Percentiles rank a stretch among this genome's conserved stretches.
These are phyloP conservation scores for Dinoponera quadriceps DNA, from an alignment of 1,140 invertebrate species.

Conservation along the genomic window DNA sequence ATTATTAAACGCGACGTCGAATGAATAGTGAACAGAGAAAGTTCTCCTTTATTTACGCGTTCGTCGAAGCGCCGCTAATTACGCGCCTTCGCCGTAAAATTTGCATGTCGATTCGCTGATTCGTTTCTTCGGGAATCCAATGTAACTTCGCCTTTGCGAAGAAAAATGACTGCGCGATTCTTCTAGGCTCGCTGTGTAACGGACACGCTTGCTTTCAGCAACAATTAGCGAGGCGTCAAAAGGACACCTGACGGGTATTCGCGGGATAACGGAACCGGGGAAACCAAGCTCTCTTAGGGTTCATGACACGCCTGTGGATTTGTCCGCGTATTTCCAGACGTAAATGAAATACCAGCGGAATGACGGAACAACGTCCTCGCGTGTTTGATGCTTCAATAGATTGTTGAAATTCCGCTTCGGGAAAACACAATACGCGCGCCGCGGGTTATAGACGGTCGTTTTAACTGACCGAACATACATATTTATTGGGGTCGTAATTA, in stretches of 20 bases:
- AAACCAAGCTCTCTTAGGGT: constrained; percentile 39
- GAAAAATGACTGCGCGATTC: constrained; percentile 27
- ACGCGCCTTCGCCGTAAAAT: constrained; percentile 8
- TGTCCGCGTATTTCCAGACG: background rate
- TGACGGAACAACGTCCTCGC: background rate
- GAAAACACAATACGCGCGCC: too few relatives aligned
- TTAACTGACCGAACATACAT: background rate
- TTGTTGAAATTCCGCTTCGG: too few relatives aligned
- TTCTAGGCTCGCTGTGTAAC: constrained; percentile 62
- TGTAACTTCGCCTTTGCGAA: constrained; percentile 35
- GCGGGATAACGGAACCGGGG: constrained; percentile 73
- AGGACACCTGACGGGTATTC: constrained; percentile 74
- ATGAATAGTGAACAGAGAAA: constrained; percentile 40
- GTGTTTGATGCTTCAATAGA: too few relatives aligned
- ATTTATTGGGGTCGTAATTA: background rate
- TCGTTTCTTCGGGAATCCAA: constrained; percentile 29
- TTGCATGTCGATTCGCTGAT: constrained; percentile 41
- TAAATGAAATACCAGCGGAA: constrained; percentile 31
- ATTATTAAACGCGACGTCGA: constrained; percentile 30
- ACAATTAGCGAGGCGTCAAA: constrained; percentile 79
- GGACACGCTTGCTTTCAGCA: constrained; percentile 64
- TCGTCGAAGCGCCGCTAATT: constrained; percentile 56
- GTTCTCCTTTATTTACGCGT: constrained; percentile 42
- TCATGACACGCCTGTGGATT: constrained; percentile 68
- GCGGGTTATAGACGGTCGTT: background rate